These are phyloP conservation scores for Delichon dasypus DNA, from an alignment of 2,797 vertebrate genomes.

Conservation along the genomic window DNA sequence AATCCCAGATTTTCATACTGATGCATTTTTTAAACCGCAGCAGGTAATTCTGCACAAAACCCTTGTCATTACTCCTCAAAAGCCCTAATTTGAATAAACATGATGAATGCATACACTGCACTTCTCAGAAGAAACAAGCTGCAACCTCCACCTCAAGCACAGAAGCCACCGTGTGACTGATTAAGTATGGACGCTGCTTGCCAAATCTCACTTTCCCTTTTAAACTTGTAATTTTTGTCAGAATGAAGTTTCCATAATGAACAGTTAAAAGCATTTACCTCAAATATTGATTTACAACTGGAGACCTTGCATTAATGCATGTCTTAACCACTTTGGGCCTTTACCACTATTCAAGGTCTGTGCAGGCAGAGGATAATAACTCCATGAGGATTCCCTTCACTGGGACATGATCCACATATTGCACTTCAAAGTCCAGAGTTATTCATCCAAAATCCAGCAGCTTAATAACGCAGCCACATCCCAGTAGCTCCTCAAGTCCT, in stretches of 20 bases:
- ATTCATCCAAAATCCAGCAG: not conserved
- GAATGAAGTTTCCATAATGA: conserved; percentile 67
- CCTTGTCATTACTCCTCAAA: not conserved
- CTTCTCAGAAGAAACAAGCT: conserved; percentile 49
- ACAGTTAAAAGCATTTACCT: conserved; percentile 63
- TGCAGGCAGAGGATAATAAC: conserved; percentile 4
- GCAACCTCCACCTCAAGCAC: conserved; percentile 30
- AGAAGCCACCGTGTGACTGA: conserved; percentile 34
- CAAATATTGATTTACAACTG: conserved; percentile 69
- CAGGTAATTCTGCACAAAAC: not conserved
- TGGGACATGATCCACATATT: not conserved
- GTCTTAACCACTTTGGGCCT: conserved; percentile 47
- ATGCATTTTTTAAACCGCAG: not conserved
- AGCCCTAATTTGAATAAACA: conserved; percentile 42
- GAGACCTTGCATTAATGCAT: conserved; percentile 43
- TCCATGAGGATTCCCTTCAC: not conserved
- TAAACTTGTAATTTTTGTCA: conserved; percentile 64
- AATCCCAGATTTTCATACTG: not conserved
- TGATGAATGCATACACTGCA: conserved; percentile 27
- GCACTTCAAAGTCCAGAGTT: not conserved
- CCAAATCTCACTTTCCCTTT: conserved; percentile 68
- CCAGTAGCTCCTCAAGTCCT: not conserved
- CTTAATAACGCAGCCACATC: not conserved
- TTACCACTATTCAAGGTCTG: conserved; percentile 35
- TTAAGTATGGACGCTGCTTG: conserved; percentile 54